A percentile compares a stretch with the other conserved stretches of the same genome.
Conservation (phyloP, 1,140 invertebrate genomes). For the Bombus superbus region DNA sequence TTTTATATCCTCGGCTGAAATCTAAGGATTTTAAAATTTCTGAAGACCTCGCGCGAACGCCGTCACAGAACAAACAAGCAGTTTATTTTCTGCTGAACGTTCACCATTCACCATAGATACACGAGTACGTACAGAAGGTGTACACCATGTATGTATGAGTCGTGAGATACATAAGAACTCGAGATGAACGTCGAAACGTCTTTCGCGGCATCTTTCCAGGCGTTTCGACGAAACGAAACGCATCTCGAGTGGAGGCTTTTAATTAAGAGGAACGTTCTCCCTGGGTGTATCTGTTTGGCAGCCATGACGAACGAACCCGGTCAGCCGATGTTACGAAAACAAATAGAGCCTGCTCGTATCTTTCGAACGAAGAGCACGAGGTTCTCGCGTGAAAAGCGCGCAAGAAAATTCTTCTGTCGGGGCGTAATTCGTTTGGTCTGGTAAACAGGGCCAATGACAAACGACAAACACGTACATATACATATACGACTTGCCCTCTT, state of each 20-base stretch:
- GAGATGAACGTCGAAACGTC: not conserved
- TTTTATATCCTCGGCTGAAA: no score
- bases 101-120: no score
- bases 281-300: conserved; percentile 25
- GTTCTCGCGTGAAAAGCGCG: not conserved
- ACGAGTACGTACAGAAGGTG: not conserved
- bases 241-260: conserved; percentile 12
- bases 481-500: conserved; percentile 2
- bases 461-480: conserved; percentile 70
- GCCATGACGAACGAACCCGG: not conserved
- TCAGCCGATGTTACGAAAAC: conserved; percentile 18
- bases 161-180: not conserved
- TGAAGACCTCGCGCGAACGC: no score
- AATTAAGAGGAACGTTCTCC: conserved; percentile 45
- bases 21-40: no score
- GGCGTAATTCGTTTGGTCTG: conserved; percentile 55
- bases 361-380: not conserved
- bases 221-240: not conserved
- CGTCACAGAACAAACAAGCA: no score
- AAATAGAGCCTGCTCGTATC: conserved; percentile 9
- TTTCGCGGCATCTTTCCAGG: not conserved
- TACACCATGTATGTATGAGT: no score
- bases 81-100: no score
- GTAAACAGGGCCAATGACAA: conserved; percentile 77
- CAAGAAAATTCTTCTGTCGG: conserved; percentile 39